Evolutionary conservation across 2,113 vertebrate genomes (phyloP), one percentile per base, ranked within the genome.

Genomic region (Neogobius melanostomus): DNA sequence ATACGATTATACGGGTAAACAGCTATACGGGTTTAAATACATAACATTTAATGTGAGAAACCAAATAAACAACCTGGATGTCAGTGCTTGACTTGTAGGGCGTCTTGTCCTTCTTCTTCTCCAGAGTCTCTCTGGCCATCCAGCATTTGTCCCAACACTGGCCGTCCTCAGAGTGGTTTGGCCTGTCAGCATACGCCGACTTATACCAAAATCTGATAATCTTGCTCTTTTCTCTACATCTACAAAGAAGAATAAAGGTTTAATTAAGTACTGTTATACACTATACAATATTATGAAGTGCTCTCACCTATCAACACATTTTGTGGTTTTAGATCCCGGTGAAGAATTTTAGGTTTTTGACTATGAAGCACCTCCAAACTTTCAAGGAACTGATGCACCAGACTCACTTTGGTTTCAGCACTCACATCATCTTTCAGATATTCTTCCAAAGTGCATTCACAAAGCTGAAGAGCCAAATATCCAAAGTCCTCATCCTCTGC

Each of bases 201-300:
- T 90, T 14, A 91, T 88, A 8, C 90, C 85, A 76, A 90, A 91
- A 74, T 91, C 90, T n/a, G 89, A 77, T 53, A 92, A 47, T 79
- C 56, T 84, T 0, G 82, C 88, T 0, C 67, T 87, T 6, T 62
- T 45, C 0, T 0, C 69, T 16, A 89, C 76, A 83, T 90, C 90
- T 92, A 48, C 0, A 57, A 8, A 10, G 17, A 0, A 61, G 65
- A 75, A 21, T 36, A 17, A 17, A 28, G 8, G 11, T 57, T 21
- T 2, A 28, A 57, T 0, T n/a, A 0, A 4, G 74, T 14, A 28
- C 28, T 28, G 28, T 28, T 28, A 28, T 28, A 28, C 28, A 28
- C 28, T 28, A 28, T 1, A 28, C 28, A 28, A 28, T 28, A 28
- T 28, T 28, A 28, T 28, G 28, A 28, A 28, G 1, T 28, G 28